These are phyloP conservation scores for Rapana venosa DNA, from an alignment of 2,888 invertebrate genomes.

Conservation along the genomic window DNA sequence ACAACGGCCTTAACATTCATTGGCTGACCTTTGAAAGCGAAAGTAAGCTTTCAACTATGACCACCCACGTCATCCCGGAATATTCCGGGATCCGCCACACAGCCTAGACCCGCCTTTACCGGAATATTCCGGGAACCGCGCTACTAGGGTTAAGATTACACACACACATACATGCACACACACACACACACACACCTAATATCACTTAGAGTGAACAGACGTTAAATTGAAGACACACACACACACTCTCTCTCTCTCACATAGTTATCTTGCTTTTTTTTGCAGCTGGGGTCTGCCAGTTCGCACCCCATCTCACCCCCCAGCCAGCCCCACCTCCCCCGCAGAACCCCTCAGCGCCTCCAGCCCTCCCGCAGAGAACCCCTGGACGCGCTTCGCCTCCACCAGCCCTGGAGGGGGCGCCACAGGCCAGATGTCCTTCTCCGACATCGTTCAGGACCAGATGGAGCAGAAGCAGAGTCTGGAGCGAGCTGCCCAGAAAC, in stretches of 20 bases:
- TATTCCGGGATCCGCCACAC: too few species aligned
- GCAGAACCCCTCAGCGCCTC: neutral
- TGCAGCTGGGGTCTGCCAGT: constrained; percentile 40
- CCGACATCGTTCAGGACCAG: constrained; percentile 86
- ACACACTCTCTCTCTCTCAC: neutral
- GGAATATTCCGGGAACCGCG: too few species aligned
- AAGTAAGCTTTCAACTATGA: too few species aligned
- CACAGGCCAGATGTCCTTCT: constrained; percentile 62
- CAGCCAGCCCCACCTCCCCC: constrained; percentile 18
- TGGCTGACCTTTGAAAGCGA: too few species aligned
- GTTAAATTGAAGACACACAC: too few species aligned
- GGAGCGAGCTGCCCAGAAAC: constrained; percentile 86
- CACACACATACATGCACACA: too few species aligned
- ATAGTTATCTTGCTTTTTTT: neutral
- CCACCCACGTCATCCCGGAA: too few species aligned
- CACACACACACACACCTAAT: too few species aligned
- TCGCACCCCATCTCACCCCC: constrained; percentile 32
- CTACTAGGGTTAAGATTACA: too few species aligned
- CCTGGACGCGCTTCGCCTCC: constrained; percentile 49
- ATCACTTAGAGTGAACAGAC: too few species aligned
- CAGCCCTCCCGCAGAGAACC: constrained; percentile 42
- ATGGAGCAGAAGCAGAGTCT: constrained; percentile 86
- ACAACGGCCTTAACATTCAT: too few species aligned
- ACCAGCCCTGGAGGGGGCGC: constrained; percentile 41
- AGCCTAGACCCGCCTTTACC: too few species aligned